Conservation (phyloP, 1,140 invertebrate species). For the Vollenhovia emeryi region DNA sequence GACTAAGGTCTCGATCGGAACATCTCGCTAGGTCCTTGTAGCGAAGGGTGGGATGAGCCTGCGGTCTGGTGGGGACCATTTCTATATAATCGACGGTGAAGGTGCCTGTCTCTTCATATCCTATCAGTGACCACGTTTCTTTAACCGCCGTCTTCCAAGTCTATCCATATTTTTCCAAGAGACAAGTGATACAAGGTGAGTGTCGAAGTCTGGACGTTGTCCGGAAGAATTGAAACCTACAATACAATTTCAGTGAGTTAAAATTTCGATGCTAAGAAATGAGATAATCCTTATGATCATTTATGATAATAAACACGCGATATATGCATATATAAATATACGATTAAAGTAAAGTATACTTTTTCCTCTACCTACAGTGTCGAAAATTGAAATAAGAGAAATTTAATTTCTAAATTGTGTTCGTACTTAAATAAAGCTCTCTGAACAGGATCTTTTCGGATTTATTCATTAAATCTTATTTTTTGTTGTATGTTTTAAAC, state of each 20-base stretch:
- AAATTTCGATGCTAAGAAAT: conserved; percentile 30
- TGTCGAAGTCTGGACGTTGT: conserved; percentile 49
- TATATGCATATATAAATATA: not conserved
- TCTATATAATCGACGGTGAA: conserved; percentile 83
- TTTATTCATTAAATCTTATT: not conserved
- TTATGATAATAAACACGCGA: not conserved
- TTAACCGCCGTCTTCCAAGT: conserved; percentile 71
- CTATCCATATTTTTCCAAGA: conserved; percentile 59
- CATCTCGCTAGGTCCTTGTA: conserved; percentile 71
- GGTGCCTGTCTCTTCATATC: conserved; percentile 82
- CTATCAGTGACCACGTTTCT: conserved; percentile 80
- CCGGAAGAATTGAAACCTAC: conserved; percentile 2
- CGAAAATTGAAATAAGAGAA: conserved; percentile 1
- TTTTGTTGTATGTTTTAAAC: not conserved
- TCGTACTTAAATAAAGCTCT: not conserved
- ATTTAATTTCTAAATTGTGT: not conserved
- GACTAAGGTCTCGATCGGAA: conserved; percentile 68
- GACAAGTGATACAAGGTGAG: conserved; percentile 79
- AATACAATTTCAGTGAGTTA: conserved; percentile 20
- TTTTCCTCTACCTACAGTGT: not conserved
- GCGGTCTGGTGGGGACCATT: conserved; percentile 79
- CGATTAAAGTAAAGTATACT: not conserved
- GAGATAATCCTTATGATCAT: not conserved
- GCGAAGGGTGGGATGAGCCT: conserved; percentile 75
- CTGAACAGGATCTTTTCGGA: not conserved